Conservation (phyloP, 2,113 vertebrate genomes). For the Chunga burmeisteri region DNA sequence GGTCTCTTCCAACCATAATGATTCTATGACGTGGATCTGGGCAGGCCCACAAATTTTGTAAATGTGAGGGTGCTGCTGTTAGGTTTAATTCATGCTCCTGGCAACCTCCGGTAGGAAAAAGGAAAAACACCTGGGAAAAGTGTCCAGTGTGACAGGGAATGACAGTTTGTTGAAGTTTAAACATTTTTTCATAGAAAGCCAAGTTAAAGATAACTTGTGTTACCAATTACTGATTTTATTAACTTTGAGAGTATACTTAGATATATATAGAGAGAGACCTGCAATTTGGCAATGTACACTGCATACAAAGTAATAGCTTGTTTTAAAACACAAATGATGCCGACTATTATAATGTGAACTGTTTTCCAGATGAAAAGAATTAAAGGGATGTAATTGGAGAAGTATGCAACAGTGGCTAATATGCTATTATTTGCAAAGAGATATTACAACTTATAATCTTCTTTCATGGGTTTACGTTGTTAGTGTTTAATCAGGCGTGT, state of each 20-base stretch:
- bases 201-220: background rate
- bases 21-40: background rate
- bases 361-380: constrained; percentile 70
- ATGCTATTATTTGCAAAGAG: constrained; percentile 68
- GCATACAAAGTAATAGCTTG: constrained; percentile 56
- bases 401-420: constrained; percentile 68
- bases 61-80: background rate
- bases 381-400: constrained; percentile 72
- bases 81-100: background rate
- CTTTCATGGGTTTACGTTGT: constrained; percentile 66
- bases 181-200: background rate
- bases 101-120: background rate
- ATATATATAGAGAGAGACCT: constrained; percentile 1
- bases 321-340: constrained; percentile 71
- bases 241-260: constrained; percentile 20
- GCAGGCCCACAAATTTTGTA: background rate
- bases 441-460: constrained; percentile 76
- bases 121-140: background rate
- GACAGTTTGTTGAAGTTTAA: background rate
- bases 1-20: too few species aligned
- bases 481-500: constrained; percentile 70
- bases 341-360: constrained; percentile 68
- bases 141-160: background rate
- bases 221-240: constrained; percentile 33
- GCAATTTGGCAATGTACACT: constrained; percentile 56